Base-by-base conservation (phyloP, 2,888 invertebrate species). In the Oscheius sp. region DNA sequence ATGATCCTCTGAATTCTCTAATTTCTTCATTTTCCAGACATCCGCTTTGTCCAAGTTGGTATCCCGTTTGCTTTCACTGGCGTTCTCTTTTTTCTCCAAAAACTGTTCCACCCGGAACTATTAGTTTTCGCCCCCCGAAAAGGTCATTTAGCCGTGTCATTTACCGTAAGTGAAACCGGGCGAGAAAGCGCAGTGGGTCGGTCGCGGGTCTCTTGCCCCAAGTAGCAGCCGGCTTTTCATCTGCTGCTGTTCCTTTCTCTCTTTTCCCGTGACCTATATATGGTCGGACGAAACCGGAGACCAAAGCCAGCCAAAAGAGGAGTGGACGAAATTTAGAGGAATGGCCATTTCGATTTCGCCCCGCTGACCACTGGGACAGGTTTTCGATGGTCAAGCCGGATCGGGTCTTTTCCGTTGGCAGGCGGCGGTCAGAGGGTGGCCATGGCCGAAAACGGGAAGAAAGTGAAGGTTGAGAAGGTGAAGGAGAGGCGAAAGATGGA, bases 401-500 rank as follows among this genome's bases (percentile, higher is more conserved):
- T 61, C 61, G 43, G 61, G 21, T 61, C 61, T 58, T 29, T 61
- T 61, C 61, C 61, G 61, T 43, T 61, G 61, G 61, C 61, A 61
- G 61, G 18, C 43, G 43, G n/a, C 21, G 23, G 61, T 23, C n/a
- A 49, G 49, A n/a, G n/a, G 49, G 49, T 16, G 18, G 18, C n/a
- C 3, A 49, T 5, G 49, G 23, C 23, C 3, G 7, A 6, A 13
- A 23, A n/a, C 43, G 41, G 61, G 61, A 61, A 61, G 61, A 61
- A 41, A 61, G 61, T 18, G 58, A 58, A 58, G 43, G 61, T 23
- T 29, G 25, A n/a, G 29, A 58, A n/a, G 16, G 55, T 29, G 27
- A 29, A 27, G 12, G 58, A 58, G 13, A 25, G 58, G 72, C 69
- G 71, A 76, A 58, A 76, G 72, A 35, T 18, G 69, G 69, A 73